A percentile compares a stretch with the other conserved stretches of the same genome.
Evolutionary conservation across 2,888 invertebrate species (phyloP).

Genomic region (Spodoptera picta): DNA sequence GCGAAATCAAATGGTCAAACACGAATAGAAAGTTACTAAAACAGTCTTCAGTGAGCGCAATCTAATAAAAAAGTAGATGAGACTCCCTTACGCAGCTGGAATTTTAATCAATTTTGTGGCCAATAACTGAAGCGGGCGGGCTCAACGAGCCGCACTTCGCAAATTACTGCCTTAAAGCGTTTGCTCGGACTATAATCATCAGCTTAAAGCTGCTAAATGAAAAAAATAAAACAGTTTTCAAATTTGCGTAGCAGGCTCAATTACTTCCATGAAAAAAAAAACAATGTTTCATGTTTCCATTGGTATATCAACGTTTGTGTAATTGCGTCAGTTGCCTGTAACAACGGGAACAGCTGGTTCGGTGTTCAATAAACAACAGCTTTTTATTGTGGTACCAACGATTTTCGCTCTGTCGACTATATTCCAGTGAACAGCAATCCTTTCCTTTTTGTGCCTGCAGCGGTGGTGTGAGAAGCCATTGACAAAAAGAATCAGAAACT

Average conservation of each 20-base stretch:
- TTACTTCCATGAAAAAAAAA: conserved; percentile 54
- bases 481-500: conserved; percentile 62
- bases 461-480: conserved; percentile 44
- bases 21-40: conserved; percentile 65
- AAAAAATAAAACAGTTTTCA: conserved; percentile 62
- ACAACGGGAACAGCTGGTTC: conserved; percentile 51
- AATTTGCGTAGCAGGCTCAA: conserved; percentile 69
- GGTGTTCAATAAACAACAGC: conserved; percentile 57
- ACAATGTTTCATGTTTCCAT: conserved; percentile 28
- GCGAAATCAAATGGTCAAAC: conserved; percentile 61
- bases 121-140: conserved; percentile 74
- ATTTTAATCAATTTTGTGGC: conserved; percentile 87
- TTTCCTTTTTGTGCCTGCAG: conserved; percentile 44
- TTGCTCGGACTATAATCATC: conserved; percentile 73
- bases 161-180: conserved; percentile 80
- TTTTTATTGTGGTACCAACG: conserved; percentile 45
- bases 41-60: conserved; percentile 69
- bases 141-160: conserved; percentile 72
- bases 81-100: conserved; percentile 78
- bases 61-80: conserved; percentile 81
- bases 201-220: conserved; percentile 70
- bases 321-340: conserved; percentile 51
- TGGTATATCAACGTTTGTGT: conserved; percentile 33
- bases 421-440: conserved; percentile 46
- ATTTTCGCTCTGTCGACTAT: conserved; percentile 49